These are phyloP conservation scores for Tuberolachnus salignus DNA, from an alignment of 2,888 invertebrate species.

Conservation along the genomic window DNA sequence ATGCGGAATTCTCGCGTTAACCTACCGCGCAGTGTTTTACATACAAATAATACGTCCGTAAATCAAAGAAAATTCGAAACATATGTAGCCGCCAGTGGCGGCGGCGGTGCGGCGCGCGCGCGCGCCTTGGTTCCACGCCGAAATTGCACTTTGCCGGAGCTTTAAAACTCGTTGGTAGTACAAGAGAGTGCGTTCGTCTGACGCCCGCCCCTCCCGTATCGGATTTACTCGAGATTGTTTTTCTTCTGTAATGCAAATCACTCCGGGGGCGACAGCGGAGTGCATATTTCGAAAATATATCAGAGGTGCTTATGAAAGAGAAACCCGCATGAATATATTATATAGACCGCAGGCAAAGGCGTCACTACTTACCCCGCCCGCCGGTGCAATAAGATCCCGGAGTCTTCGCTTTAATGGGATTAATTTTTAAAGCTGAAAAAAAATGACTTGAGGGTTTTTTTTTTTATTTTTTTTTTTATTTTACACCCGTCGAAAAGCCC, in stretches of 20 bases:
- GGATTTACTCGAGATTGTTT: conserved; percentile 55
- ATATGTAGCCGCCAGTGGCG: conserved; percentile 7
- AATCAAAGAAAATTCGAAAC: conserved; percentile 47
- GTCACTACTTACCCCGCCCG: conserved; percentile 3
- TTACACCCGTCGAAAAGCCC: conserved; percentile 39
- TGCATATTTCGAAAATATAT: conserved; percentile 53
- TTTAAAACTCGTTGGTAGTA: conserved; percentile 44
- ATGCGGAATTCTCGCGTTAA: neutral
- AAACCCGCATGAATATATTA: conserved; percentile 55
- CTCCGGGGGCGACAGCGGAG: conserved; percentile 46
- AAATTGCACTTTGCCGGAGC: conserved; percentile 46
- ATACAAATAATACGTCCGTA: conserved; percentile 10
- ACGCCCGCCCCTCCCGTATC: conserved; percentile 38
- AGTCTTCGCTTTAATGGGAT: conserved; percentile 56
- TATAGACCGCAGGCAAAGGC: conserved; percentile 41
- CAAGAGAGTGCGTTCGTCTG: conserved; percentile 31
- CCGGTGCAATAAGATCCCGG: neutral
- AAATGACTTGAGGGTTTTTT: conserved; percentile 44
- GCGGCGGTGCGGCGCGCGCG: no score
- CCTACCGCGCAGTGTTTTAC: neutral
- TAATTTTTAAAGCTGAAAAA: conserved; percentile 53
- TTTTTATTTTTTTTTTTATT: no score
- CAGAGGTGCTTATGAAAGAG: conserved; percentile 55
- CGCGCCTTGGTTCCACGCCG: conserved; percentile 10
- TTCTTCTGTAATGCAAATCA: conserved; percentile 56